Evolutionary conservation across 2,888 invertebrate species (phyloP), one percentile per base, ranked within the genome.

Genomic region (Ischnus inquisitorius): DNA sequence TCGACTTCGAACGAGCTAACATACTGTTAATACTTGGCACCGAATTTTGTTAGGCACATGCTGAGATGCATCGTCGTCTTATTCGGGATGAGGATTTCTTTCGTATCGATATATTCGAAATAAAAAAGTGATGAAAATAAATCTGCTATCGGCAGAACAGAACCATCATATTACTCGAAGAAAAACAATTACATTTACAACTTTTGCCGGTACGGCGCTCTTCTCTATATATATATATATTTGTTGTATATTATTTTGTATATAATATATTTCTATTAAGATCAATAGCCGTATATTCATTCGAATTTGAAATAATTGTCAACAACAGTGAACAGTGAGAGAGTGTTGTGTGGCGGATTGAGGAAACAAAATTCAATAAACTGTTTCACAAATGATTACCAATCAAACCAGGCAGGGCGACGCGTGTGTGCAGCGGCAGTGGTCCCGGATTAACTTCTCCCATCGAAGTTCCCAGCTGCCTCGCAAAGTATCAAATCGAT

Each of bases 381-480:
- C 81, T 83, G 85, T 76, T 92, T 92, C 93, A 95, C 88, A 95
- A 95, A 92, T 95, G 95, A 94, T 95, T 95, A 88, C 95, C 95
- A 87, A 95, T 95, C 93, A 95, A 95, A 94, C 95, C 95, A 94
- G 95, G 95, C 90, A 95, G 95, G 89, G 95, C 95, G 94, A 95
- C 95, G 93, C 95, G 94, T 88, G 95, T 95, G 93, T 95, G 95
- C 93, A 95, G 95, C 91, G 95, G 94, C 94, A 95, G 95, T 95
- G 95, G 91, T 92, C 91, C 92, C 90, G 90, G 92, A 92, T 90
- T 90, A 91, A 92, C 89, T 87, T 91, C 92, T 91, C 90, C 90
- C 89, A 89, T 90, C 89, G 91, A 90, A 88, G 92, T 91, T 89
- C 88, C 92, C 90, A 91, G 90, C 92, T 92, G 92, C 89, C 90